phyloP scores from a whole-genome alignment of 2,888 invertebrate species.

The Helleia helle region DNA sequence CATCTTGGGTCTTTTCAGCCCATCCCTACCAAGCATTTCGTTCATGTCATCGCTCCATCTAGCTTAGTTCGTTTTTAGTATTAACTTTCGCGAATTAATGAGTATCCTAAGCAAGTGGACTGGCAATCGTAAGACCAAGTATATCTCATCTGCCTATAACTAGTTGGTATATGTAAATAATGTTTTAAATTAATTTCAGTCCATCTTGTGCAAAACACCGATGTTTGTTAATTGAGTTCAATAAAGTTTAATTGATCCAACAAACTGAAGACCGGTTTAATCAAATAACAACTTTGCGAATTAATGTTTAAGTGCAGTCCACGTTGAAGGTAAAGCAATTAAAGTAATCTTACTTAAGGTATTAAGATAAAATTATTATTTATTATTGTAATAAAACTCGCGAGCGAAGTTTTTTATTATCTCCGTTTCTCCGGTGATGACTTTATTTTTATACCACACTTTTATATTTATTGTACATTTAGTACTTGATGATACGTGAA shows the following conservation, averaged over 20 bases:
- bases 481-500: no score
- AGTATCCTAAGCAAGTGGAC: no score
- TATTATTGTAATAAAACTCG: neutral
- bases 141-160: no score
- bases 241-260: neutral
- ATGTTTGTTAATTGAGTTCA: neutral
- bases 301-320: slow-evolving; percentile 4
- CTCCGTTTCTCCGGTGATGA: no score
- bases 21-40: neutral
- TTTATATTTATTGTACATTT: no score
- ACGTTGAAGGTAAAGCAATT: slow-evolving; percentile 2
- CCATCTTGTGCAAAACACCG: neutral
- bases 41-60: no score
- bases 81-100: no score
- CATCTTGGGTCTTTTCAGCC: neutral
- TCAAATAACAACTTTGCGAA: neutral
- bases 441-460: no score
- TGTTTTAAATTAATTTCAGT: no score
- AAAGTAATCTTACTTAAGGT: neutral
- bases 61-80: no score
- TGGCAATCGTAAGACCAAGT: no score
- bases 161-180: no score
- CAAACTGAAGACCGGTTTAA: slow-evolving; percentile 3
- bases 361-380: slow-evolving; percentile 2
- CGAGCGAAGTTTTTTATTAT: neutral